phyloP scores from a whole-genome alignment of 23 tunicate species.

The Trididemnum nubilum region DNA sequence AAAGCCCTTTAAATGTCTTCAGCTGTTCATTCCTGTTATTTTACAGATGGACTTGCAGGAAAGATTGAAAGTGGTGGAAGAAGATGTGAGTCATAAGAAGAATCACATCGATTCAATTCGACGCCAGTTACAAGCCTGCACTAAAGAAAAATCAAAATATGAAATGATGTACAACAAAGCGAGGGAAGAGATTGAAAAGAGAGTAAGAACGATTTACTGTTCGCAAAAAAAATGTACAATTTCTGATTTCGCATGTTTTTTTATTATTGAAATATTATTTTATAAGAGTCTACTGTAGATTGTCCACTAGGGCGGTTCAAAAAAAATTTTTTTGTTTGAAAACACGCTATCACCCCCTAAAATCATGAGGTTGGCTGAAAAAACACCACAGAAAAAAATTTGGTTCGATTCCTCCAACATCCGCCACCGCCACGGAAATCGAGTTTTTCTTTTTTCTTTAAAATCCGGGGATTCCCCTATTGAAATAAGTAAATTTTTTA shows the following conservation, averaged over 20 bases:
- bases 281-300: neutral
- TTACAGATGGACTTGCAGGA: slow-evolving; percentile 55
- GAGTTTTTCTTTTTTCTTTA: too few species aligned
- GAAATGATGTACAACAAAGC: slow-evolving; percentile 79
- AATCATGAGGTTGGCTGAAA: too few species aligned
- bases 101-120: slow-evolving; percentile 83
- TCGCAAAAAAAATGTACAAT: neutral
- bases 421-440: too few species aligned
- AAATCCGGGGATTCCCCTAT: too few species aligned
- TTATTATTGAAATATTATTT: neutral
- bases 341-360: too few species aligned
- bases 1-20: too few species aligned
- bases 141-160: slow-evolving; percentile 74
- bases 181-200: slow-evolving; percentile 68
- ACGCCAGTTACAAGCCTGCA: slow-evolving; percentile 78
- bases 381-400: too few species aligned
- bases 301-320: too few species aligned
- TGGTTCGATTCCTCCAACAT: neutral
- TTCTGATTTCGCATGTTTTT: neutral
- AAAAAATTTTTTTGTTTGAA: too few species aligned
- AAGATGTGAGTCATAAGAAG: slow-evolving; percentile 80
- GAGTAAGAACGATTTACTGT: slow-evolving; percentile 62
- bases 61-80: slow-evolving; percentile 43
- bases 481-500: too few species aligned
- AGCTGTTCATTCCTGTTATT: too few species aligned